A percentile compares a stretch with the other conserved stretches of the same genome.
Conservation (phyloP, 2,113 vertebrate genomes). For the Alectura lathami region DNA sequence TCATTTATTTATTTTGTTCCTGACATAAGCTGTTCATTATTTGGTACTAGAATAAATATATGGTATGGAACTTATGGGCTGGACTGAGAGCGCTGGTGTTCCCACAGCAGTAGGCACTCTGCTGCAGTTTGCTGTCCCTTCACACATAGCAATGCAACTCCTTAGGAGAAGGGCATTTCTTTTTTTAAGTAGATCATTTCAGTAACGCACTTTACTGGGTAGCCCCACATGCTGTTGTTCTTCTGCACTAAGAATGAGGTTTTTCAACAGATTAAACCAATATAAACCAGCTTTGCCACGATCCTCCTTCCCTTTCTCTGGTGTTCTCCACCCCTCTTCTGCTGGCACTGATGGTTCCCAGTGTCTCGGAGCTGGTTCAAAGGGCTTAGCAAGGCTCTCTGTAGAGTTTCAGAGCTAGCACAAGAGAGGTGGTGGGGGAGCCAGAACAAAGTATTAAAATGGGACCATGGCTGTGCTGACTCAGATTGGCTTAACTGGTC, state of each 20-base stretch:
- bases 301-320: not conserved
- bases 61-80: not conserved
- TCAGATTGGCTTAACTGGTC: constrained; percentile 10
- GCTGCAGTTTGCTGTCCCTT: not conserved
- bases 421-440: not conserved
- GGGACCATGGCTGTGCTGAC: not conserved
- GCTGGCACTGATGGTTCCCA: not conserved
- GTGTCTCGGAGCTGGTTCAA: not conserved
- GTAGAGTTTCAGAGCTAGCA: not conserved
- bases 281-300: not conserved
- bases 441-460: not conserved
- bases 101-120: not conserved
- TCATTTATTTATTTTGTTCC: not conserved
- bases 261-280: constrained; percentile 36
- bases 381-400: not conserved
- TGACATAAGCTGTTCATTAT: not conserved
- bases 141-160: not conserved
- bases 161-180: fast-evolving
- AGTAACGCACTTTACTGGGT: not conserved
- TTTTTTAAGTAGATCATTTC: not conserved
- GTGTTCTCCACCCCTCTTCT: not conserved
- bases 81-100: not conserved
- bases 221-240: not conserved
- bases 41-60: not conserved
- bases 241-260: not conserved